Percentiles rank a stretch among this genome's conserved stretches.
These are phyloP conservation scores for Tetranychus piercei DNA, from an alignment of 2,888 invertebrate species.

Conservation along the genomic window DNA sequence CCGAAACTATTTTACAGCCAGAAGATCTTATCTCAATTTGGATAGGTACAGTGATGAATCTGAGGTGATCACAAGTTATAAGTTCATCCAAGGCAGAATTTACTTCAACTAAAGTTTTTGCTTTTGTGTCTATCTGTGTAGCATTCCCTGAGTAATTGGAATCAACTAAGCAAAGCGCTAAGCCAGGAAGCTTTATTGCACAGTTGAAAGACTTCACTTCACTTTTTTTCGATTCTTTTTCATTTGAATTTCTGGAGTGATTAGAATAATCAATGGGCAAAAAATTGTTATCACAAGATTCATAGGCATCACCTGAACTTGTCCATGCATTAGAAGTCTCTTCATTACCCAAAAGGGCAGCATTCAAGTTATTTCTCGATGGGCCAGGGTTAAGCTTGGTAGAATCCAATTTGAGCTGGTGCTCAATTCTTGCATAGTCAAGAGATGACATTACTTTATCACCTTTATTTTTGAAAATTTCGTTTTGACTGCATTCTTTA, in stretches of 20 bases:
- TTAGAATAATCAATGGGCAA: neutral
- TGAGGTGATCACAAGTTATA: neutral
- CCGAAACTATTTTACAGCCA: neutral
- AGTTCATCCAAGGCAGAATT: neutral
- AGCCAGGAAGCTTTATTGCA: slow-evolving; percentile 21
- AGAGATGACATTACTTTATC: slow-evolving; percentile 17
- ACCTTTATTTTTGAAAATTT: slow-evolving; percentile 5
- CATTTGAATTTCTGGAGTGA: neutral
- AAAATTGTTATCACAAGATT: neutral
- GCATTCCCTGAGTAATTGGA: neutral
- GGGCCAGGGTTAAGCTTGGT: too few species aligned
- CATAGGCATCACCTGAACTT: neutral
- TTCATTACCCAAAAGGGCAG: neutral
- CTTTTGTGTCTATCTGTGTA: neutral
- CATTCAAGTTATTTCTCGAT: neutral
- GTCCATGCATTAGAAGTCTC: neutral
- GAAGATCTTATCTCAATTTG: slow-evolving; percentile 16
- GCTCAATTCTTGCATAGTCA: slow-evolving; percentile 21
- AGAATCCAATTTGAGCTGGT: slow-evolving; percentile 18
- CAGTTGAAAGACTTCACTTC: slow-evolving; percentile 11
- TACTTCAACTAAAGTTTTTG: neutral
- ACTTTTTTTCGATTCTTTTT: neutral
- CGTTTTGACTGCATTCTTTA: neutral
- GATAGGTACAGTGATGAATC: slow-evolving; percentile 2
- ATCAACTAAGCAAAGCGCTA: slow-evolving; percentile 18